Base-by-base conservation (phyloP, 1,140 invertebrate species). In the Drosophila pruinosa region DNA sequence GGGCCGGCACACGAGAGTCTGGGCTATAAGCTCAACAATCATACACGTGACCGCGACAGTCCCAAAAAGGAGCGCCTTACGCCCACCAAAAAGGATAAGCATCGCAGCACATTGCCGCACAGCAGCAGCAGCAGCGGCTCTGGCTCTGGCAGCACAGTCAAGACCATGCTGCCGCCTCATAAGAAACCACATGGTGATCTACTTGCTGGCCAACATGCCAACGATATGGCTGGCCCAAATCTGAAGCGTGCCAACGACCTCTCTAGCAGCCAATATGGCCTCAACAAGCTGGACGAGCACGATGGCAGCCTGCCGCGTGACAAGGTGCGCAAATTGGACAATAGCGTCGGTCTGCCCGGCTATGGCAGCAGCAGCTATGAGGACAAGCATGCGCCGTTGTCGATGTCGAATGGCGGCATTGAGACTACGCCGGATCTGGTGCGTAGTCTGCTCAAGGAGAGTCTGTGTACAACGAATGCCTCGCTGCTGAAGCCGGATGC, bases 351-450 rank as follows among this genome's bases (percentile, higher is more conserved):
- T 0, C 4, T 83, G 47, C 63, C 79, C 0, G 58, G 69, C 1
- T 83, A 75, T 19, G 31, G 77, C 0, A 61, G 48, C 19, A 72
- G 75, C 0, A 57, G 45, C 19, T 71, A 77, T 19, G 83, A 88
- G 38, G 83, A 88, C 2, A 86, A 86, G 38, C 81, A 86, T 65
- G 63, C 81, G 15, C 74, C 81, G 0, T 14, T 86, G 8, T 82
- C 79, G 17, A 86, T 86, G 54, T 69, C 78, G 14, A 91, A 91
- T 43, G 90, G 89, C 5, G 89, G 90, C 5, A 91, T 91, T 14
- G 91, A 91, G 70, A 91, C 90, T 0, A 91, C 90, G 48, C 91
- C 91, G 6, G 91, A 91, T 72, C 31, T 91, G 50, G 91, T 91
- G 47, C 80, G 91, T 31, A 91, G 70, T 39, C 59, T 91, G 26